A percentile compares a stretch with the other conserved stretches of the same genome.
phyloP scores from a whole-genome alignment of 1,140 invertebrate genomes.

The Panagrolaimus sp. region DNA sequence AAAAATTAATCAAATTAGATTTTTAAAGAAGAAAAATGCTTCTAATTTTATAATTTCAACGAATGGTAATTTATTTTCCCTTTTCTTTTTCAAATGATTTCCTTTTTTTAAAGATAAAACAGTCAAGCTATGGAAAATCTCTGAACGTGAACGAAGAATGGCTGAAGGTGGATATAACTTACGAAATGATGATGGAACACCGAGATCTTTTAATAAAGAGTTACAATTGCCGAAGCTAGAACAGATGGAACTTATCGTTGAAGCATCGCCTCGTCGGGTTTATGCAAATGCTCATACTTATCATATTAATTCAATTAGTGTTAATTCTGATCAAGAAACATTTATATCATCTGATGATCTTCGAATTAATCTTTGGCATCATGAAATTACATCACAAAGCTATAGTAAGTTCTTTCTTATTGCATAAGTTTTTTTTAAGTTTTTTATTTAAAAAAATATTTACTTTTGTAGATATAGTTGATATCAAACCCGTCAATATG shows the following conservation, averaged over 20 bases:
- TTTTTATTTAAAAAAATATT: not conserved
- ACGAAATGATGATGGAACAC: conserved; percentile 22
- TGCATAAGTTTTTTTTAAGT: conserved; percentile 12
- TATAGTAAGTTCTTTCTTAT: conserved; percentile 72
- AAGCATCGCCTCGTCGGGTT: conserved; percentile 91
- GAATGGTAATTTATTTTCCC: conserved; percentile 73
- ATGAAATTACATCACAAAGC: conserved; percentile 75
- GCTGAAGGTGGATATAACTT: conserved; percentile 72
- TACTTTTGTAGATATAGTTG: conserved; percentile 77
- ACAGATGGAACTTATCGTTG: conserved; percentile 94
- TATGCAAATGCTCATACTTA: conserved; percentile 98
- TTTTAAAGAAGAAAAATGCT: conserved; percentile 93
- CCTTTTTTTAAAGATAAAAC: conserved; percentile 69
- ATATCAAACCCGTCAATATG: conserved; percentile 99
- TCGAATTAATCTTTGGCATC: conserved; percentile 96
- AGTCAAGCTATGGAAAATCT: conserved; percentile 79
- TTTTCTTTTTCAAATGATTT: conserved; percentile 82
- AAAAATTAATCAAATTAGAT: conserved; percentile 99
- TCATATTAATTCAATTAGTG: conserved; percentile 98
- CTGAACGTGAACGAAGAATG: conserved; percentile 87
- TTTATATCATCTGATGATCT: conserved; percentile 98
- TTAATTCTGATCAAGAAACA: conserved; percentile 98
- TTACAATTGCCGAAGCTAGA: conserved; percentile 73
- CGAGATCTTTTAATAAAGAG: not conserved
- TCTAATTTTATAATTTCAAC: conserved; percentile 97